phyloP scores from a whole-genome alignment of 2,797 vertebrate species.

The Acanthornis magna region DNA sequence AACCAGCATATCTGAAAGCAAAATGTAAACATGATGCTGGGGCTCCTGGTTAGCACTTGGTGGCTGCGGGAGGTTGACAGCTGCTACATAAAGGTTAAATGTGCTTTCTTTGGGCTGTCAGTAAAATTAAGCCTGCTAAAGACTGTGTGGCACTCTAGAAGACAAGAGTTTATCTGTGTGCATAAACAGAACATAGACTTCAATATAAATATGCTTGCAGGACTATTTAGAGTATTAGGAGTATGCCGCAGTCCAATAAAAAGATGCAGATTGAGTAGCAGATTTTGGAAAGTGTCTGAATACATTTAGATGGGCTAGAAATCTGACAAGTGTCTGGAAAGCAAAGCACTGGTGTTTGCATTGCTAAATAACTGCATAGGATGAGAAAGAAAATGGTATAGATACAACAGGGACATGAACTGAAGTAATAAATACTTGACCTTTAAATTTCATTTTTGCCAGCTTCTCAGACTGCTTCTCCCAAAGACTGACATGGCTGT shows the following conservation, averaged over 20 bases:
- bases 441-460: slow-evolving; percentile 25
- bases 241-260: not conserved
- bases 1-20: slow-evolving; percentile 16
- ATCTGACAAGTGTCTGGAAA: slow-evolving; percentile 35
- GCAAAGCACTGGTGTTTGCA: slow-evolving; percentile 11
- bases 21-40: slow-evolving; percentile 44
- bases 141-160: not conserved
- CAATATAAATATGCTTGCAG: not conserved
- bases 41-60: not conserved
- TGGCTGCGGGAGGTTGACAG: slow-evolving; percentile 4
- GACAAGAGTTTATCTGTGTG: slow-evolving; percentile 43
- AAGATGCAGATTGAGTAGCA: slow-evolving; percentile 46
- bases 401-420: slow-evolving; percentile 1
- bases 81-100: slow-evolving; percentile 55
- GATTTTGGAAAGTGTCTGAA: slow-evolving; percentile 25
- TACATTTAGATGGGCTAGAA: slow-evolving; percentile 14
- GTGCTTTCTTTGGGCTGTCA: not conserved
- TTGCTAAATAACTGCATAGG: slow-evolving; percentile 34
- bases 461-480: slow-evolving; percentile 22
- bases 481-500: slow-evolving; percentile 42
- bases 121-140: slow-evolving; percentile 58
- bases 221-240: slow-evolving; percentile 38
- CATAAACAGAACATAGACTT: slow-evolving; percentile 23
- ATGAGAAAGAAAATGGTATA: slow-evolving; percentile 30
- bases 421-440: slow-evolving; percentile 4